These are phyloP conservation scores for Drosophila cognata DNA, from an alignment of 2,888 invertebrate species.

Conservation along the genomic window DNA sequence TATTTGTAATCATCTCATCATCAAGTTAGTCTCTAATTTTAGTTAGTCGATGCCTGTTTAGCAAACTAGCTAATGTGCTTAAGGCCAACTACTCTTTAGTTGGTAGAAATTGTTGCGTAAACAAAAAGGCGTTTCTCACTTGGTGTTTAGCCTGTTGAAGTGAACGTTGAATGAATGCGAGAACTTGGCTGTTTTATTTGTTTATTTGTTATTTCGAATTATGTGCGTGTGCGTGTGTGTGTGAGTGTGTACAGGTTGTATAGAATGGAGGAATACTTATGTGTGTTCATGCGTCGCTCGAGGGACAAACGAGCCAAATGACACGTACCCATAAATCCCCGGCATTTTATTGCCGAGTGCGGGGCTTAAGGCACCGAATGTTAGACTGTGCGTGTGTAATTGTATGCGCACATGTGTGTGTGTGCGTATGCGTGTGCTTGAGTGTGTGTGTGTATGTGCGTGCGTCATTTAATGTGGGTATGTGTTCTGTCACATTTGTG, in stretches of 20 bases:
- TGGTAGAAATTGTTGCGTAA: conserved; percentile 22
- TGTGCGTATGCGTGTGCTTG: conserved; percentile 3
- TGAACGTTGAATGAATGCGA: conserved; percentile 39
- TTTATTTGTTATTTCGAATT: conserved; percentile 53
- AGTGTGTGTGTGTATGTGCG: neutral
- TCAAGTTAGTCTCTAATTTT: neutral
- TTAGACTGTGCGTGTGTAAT: conserved; percentile 10
- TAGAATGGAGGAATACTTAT: conserved; percentile 26
- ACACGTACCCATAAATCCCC: conserved; percentile 75
- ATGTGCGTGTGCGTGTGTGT: conserved; percentile 3
- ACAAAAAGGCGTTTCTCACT: conserved; percentile 33
- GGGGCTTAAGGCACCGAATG: conserved; percentile 53
- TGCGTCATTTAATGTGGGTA: conserved; percentile 13
- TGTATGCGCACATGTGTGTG: conserved; percentile 25
- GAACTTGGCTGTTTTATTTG: conserved; percentile 51
- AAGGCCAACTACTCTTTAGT: neutral
- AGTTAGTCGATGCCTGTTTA: neutral
- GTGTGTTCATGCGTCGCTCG: conserved; percentile 26
- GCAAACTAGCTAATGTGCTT: conserved; percentile 18
- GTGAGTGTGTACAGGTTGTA: conserved; percentile 13
- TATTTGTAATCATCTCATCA: neutral
- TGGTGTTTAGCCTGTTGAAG: conserved; percentile 48
- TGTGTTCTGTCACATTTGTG: conserved; percentile 59
- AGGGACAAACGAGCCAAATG: conserved; percentile 72
- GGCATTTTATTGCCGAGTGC: conserved; percentile 70